Evolutionary conservation across 2,888 invertebrate genomes (phyloP).

Genomic region (Chirona hameri): DNA sequence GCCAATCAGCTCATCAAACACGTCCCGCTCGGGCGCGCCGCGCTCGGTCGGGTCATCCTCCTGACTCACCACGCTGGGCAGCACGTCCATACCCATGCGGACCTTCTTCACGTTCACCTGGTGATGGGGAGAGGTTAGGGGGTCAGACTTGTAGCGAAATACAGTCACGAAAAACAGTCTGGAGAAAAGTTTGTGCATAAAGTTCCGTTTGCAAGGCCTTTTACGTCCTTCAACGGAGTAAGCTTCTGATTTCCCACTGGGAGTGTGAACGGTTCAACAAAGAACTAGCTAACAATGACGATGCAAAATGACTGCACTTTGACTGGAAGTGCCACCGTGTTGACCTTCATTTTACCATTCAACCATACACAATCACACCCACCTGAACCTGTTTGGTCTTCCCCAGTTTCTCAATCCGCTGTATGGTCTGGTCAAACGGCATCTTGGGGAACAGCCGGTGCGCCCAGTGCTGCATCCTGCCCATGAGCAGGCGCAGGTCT

Average conservation of each 20-base stretch:
- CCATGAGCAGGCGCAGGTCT: slow-evolving; percentile 75
- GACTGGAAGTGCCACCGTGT: no score
- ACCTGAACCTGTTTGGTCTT: slow-evolving; percentile 74
- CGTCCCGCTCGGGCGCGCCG: slow-evolving; percentile 34
- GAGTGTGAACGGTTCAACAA: slow-evolving; percentile 28
- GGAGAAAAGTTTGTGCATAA: no score
- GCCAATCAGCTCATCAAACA: slow-evolving; percentile 37
- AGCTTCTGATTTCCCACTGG: no score
- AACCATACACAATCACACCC: no score
- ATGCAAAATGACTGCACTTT: not conserved
- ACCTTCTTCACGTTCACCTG: slow-evolving; percentile 55
- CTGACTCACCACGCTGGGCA: not conserved
- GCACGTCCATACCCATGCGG: slow-evolving; percentile 55
- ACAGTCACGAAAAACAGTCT: not conserved
- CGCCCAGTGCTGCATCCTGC: slow-evolving; percentile 86
- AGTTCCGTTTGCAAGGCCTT: no score
- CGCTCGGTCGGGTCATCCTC: slow-evolving; percentile 4
- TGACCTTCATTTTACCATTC: not conserved
- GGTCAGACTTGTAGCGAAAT: not conserved
- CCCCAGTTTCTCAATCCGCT: slow-evolving; percentile 75
- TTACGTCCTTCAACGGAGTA: no score
- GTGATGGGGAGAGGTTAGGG: slow-evolving; percentile 40
- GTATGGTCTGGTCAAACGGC: slow-evolving; percentile 78
- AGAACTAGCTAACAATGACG: slow-evolving; percentile 33
- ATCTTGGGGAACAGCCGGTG: slow-evolving; percentile 86